phyloP scores from a whole-genome alignment of 2,113 vertebrate species.

The Nerophis ophidion region DNA sequence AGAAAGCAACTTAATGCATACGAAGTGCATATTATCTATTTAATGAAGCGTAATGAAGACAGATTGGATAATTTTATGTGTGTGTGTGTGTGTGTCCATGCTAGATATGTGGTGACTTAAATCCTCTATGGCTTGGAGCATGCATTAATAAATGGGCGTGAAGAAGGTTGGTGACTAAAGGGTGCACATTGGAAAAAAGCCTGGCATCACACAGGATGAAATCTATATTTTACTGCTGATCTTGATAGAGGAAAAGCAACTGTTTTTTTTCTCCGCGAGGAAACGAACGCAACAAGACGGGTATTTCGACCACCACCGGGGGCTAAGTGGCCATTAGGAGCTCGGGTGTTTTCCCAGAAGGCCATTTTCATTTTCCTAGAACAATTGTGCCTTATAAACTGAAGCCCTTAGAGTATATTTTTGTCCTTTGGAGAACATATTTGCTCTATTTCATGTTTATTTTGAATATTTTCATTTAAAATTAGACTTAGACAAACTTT shows the following conservation, averaged over 20 bases:
- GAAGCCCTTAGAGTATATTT: too few species aligned
- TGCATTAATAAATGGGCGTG: constrained; percentile 6
- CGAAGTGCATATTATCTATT: constrained; percentile 29
- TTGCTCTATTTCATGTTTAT: too few species aligned
- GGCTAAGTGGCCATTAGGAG: not conserved
- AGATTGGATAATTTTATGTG: constrained; percentile 31
- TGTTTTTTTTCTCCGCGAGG: not conserved
- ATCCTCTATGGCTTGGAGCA: constrained; percentile 3
- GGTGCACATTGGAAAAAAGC: constrained; percentile 39
- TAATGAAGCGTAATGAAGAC: constrained; percentile 48
- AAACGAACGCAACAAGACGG: not conserved
- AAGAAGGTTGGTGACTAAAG: constrained; percentile 22
- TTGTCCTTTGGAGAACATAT: not conserved
- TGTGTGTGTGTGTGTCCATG: not conserved
- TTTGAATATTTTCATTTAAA: too few species aligned
- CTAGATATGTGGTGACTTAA: not conserved
- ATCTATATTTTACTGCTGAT: constrained; percentile 45
- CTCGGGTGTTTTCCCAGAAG: too few species aligned
- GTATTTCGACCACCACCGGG: not conserved
- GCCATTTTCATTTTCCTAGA: too few species aligned
- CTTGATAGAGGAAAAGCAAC: not conserved
- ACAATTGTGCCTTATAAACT: too few species aligned
- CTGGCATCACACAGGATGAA: constrained; percentile 22
- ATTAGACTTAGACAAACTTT: not conserved
- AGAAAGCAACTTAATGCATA: constrained; percentile 19